Conservation (phyloP, 1,140 invertebrate genomes). For the Drosophila quadrilineata region DNA sequence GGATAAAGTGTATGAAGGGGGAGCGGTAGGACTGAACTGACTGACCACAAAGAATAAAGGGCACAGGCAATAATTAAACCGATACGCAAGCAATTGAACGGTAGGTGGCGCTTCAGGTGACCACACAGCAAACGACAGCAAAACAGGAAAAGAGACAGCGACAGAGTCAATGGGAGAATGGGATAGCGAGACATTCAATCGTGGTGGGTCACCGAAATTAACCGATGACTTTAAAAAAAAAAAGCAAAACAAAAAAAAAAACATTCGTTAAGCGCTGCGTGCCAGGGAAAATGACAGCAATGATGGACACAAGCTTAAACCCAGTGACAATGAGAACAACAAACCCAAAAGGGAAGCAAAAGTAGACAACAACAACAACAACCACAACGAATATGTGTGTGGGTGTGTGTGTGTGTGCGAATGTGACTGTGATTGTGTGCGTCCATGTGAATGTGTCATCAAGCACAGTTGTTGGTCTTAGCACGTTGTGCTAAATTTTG, state of each 20-base stretch:
- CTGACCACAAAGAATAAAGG: slow-evolving; percentile 28
- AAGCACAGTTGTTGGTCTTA: slow-evolving; percentile 23
- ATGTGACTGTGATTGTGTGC: slow-evolving; percentile 21
- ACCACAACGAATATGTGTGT: slow-evolving; percentile 58
- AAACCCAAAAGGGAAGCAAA: no score
- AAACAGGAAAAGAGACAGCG: slow-evolving; percentile 4
- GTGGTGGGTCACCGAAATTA: slow-evolving; percentile 24
- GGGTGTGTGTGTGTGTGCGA: slow-evolving; percentile 24
- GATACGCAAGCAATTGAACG: slow-evolving; percentile 74
- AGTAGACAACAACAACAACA: slow-evolving; percentile 33
- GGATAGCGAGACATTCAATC: not conserved
- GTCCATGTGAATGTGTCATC: slow-evolving; percentile 46
- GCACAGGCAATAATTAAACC: slow-evolving; percentile 69
- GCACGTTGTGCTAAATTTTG: slow-evolving; percentile 61
- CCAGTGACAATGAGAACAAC: slow-evolving; percentile 42
- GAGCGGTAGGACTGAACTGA: not conserved
- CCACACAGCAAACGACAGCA: slow-evolving; percentile 41
- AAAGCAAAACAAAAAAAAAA: no score
- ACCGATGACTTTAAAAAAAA: slow-evolving; percentile 39
- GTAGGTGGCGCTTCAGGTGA: slow-evolving; percentile 59
- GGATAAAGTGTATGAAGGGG: not conserved
- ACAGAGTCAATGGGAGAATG: not conserved
- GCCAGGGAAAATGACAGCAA: slow-evolving; percentile 40
- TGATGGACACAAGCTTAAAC: slow-evolving; percentile 61
- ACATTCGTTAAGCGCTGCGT: slow-evolving; percentile 48